A percentile compares a stretch with the other conserved stretches of the same genome.
Conservation (phyloP, 2,888 invertebrate genomes). For the Neoscelio sp. region DNA sequence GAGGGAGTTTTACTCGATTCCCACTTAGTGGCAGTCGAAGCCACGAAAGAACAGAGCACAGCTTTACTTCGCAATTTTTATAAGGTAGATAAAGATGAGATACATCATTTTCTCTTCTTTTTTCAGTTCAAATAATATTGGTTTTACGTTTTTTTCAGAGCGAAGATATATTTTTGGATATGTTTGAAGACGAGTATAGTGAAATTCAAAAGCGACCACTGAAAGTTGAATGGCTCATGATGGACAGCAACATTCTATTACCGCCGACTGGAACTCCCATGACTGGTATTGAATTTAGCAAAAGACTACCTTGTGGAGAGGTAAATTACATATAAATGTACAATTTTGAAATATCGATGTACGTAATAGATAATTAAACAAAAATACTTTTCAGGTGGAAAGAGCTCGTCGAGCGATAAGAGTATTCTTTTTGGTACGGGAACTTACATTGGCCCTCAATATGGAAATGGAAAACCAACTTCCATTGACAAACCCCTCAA, state of each 20-base stretch:
- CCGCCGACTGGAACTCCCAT: constrained; percentile 98
- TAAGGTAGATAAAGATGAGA: constrained; percentile 85
- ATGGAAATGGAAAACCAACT: constrained; percentile 93
- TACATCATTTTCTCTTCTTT: background rate
- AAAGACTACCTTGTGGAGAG: constrained; percentile 97
- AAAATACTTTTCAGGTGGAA: constrained; percentile 88
- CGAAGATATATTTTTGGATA: constrained; percentile 98
- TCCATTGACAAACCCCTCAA: constrained; percentile 94
- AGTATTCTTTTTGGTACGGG: constrained; percentile 95
- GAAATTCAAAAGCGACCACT: constrained; percentile 94
- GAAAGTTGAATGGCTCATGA: constrained; percentile 97
- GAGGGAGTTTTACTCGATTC: constrained; percentile 87
- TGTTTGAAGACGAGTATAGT: constrained; percentile 99
- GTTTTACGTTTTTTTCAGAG: constrained; percentile 84
- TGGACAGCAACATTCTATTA: constrained; percentile 97
- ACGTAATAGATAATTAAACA: background rate
- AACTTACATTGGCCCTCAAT: constrained; percentile 90
- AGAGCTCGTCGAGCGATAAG: constrained; percentile 94
- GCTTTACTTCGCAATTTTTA: constrained; percentile 95
- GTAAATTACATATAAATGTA: constrained; percentile 83
- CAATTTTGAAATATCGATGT: background rate
- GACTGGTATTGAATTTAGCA: constrained; percentile 97
- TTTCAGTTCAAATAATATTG: background rate
- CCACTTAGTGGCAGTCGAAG: constrained; percentile 88
- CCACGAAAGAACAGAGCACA: constrained; percentile 92